Percentiles rank a stretch among this genome's conserved stretches.
Conservation (phyloP, 2,113 vertebrate species). For the Phalacrocorax pelagicus region DNA sequence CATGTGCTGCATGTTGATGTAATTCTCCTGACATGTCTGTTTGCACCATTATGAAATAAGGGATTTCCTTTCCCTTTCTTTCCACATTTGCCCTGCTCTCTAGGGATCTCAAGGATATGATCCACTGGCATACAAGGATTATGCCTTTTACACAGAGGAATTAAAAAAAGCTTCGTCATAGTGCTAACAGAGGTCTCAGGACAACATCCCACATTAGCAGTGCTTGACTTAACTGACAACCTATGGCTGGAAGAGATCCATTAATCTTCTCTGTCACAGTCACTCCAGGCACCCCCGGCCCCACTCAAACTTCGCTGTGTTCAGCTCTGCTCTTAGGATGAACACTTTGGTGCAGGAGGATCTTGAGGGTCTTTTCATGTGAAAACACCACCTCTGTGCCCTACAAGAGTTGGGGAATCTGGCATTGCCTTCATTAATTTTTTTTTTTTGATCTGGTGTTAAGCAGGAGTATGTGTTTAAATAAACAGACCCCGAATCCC, state of each 20-base stretch:
- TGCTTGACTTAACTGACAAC: not conserved
- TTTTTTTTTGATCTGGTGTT: not conserved
- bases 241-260: not conserved
- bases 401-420: not conserved
- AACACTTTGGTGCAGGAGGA: not conserved
- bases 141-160: conserved; percentile 30
- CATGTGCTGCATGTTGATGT: conserved; percentile 56
- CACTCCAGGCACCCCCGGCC: not conserved
- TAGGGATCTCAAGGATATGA: conserved; percentile 38
- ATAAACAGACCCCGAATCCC: not conserved
- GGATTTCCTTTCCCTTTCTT: conserved; percentile 70
- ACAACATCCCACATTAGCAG: not conserved
- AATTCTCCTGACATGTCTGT: conserved; percentile 70
- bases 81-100: conserved; percentile 20
- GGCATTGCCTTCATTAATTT: not conserved
- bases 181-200: not conserved
- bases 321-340: not conserved
- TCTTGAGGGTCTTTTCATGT: not conserved
- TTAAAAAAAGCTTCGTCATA: conserved; percentile 47
- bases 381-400: not conserved
- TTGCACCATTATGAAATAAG: conserved; percentile 72
- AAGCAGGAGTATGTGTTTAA: not conserved
- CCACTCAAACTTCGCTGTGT: not conserved
- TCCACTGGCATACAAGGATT: conserved; percentile 48
- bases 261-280: not conserved